Evolutionary conservation across 2,888 invertebrate species (phyloP).

Genomic region (Calephelis perditalis): DNA sequence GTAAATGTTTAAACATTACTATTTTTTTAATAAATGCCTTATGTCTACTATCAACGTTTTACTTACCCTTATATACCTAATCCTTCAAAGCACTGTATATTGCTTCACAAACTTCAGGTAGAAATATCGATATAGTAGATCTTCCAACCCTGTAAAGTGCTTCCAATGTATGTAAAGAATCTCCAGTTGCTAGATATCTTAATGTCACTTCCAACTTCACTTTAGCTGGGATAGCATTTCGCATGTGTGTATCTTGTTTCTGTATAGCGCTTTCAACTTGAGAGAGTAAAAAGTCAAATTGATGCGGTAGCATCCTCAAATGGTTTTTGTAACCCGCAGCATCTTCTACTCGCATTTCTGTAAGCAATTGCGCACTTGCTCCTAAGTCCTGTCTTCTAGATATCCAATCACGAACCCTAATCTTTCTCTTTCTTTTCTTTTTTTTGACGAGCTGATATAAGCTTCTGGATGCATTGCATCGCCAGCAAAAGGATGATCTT

Average conservation of each 20-base stretch:
- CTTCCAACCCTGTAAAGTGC: constrained; percentile 34
- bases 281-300: constrained; percentile 30
- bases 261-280: constrained; percentile 31
- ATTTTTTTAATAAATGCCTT: too few species aligned
- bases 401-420: background rate
- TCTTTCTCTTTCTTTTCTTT: too few species aligned
- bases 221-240: constrained; percentile 36
- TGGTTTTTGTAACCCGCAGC: constrained; percentile 28
- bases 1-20: too few species aligned
- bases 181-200: constrained; percentile 26
- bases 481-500: constrained; percentile 2
- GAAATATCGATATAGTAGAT: constrained; percentile 32
- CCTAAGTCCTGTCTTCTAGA: background rate
- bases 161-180: constrained; percentile 31
- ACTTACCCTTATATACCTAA: constrained; percentile 17
- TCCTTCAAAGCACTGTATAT: constrained; percentile 15
- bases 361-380: constrained; percentile 27
- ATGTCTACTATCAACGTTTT: background rate
- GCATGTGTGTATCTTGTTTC: constrained; percentile 33
- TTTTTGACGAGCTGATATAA: too few species aligned
- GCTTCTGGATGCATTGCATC: background rate
- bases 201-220: constrained; percentile 35
- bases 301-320: constrained; percentile 28
- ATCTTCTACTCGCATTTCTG: constrained; percentile 31
- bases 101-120: constrained; percentile 33